phyloP scores from a whole-genome alignment of 1,140 invertebrate genomes.

The Orius laevigatus region DNA sequence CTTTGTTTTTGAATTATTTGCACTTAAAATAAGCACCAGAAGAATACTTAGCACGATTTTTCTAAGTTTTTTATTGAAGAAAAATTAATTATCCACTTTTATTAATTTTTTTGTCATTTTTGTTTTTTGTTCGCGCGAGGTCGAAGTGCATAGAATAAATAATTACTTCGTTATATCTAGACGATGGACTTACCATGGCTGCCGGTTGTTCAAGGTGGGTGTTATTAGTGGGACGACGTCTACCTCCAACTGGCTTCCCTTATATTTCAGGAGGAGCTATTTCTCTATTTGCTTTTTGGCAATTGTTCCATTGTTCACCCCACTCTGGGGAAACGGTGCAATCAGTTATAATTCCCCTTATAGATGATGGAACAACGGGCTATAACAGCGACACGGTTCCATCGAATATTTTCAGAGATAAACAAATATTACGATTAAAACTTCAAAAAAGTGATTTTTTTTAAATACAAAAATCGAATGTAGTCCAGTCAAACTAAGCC shows the following conservation, averaged over 20 bases:
- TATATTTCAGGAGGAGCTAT: constrained; percentile 7
- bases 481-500: no score
- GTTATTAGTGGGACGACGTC: neutral
- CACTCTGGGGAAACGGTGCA: constrained; percentile 5
- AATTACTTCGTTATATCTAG: no score
- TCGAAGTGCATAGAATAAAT: no score
- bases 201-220: neutral
- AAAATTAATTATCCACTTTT: no score
- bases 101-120: no score
- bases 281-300: constrained; percentile 9
- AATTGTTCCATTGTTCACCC: constrained; percentile 9
- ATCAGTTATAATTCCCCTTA: constrained; percentile 10
- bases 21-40: no score
- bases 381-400: constrained; percentile 1
- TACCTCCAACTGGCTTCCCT: constrained; percentile 6
- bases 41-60: no score
- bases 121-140: no score
- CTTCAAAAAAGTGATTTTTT: neutral
- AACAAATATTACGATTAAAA: neutral
- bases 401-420: neutral
- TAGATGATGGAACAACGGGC: constrained; percentile 6
- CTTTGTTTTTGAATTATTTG: no score
- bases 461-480: neutral
- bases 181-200: neutral
- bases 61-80: no score